Evolutionary conservation across 35 echinoderm and acorn worm species (phyloP).

Genomic region (Apostichopus japonicus): DNA sequence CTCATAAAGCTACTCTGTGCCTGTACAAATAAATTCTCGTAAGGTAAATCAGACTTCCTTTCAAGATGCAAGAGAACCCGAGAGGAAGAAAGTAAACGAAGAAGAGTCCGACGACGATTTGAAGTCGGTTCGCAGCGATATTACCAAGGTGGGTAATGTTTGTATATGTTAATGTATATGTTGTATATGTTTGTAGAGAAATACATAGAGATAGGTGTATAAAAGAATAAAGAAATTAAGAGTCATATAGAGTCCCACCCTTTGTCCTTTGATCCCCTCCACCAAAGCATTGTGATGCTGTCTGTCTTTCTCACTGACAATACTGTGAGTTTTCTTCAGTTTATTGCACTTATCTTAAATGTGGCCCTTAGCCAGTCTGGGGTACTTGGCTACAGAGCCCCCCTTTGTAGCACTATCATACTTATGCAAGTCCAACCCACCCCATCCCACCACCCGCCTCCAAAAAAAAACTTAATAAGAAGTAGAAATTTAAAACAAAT

Average conservation of each 20-base stretch:
- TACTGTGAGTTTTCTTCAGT: too few species aligned
- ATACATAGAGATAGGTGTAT: background rate
- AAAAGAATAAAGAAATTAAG: background rate
- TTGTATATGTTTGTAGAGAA: background rate
- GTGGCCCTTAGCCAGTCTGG: too few species aligned
- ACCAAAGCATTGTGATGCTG: too few species aligned
- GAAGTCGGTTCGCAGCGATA: background rate
- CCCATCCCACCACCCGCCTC: too few species aligned
- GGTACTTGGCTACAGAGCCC: too few species aligned
- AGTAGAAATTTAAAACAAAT: too few species aligned
- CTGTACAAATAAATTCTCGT: background rate
- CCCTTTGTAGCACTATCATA: too few species aligned
- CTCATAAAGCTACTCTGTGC: background rate
- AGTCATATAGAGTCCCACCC: background rate
- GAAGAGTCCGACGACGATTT: background rate
- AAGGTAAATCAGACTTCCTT: background rate
- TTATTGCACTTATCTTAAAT: too few species aligned
- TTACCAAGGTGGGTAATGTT: background rate
- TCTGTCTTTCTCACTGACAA: too few species aligned
- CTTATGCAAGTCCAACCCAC: too few species aligned
- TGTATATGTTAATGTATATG: background rate
- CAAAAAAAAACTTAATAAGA: too few species aligned
- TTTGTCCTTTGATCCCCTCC: background rate
- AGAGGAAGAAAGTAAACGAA: background rate
- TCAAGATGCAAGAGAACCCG: background rate